Percentiles rank a stretch among this genome's conserved stretches.
Conservation (phyloP, 30 jellyfish, hydroid and myxozoan species). For the Chironex yamaguchii region DNA sequence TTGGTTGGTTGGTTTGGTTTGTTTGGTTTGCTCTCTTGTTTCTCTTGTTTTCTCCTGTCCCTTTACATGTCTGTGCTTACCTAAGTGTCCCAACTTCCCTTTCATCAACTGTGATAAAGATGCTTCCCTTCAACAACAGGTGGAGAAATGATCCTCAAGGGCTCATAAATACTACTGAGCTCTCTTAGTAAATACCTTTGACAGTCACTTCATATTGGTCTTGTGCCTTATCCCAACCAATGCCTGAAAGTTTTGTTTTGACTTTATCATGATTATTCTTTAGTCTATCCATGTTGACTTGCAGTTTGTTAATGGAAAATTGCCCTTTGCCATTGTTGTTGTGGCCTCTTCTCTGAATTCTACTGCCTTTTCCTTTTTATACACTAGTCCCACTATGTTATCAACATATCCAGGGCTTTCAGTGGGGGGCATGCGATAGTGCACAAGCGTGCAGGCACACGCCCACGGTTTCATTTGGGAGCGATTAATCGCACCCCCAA, state of each 20-base stretch:
- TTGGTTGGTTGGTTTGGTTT: background rate
- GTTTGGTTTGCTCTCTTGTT: background rate
- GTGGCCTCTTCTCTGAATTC: background rate
- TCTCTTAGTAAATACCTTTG: background rate
- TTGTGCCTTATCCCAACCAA: background rate
- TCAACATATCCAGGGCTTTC: too few species aligned
- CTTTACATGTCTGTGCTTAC: conserved; percentile 8
- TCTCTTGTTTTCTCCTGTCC: conserved; percentile 23
- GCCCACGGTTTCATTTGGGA: too few species aligned
- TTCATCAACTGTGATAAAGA: conserved; percentile 32
- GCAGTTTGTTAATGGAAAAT: background rate
- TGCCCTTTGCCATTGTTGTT: background rate
- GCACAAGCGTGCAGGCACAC: too few species aligned
- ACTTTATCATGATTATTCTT: background rate
- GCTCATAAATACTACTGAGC: conserved; percentile 22
- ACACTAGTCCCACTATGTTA: background rate
- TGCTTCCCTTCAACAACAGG: conserved; percentile 37
- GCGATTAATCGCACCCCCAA: too few species aligned
- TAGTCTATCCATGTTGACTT: background rate
- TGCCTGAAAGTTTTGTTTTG: background rate
- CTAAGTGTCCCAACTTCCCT: conserved; percentile 51
- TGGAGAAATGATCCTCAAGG: conserved; percentile 25
- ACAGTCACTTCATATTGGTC: background rate
- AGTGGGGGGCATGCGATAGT: too few species aligned
- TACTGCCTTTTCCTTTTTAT: background rate